Percentiles rank a stretch among this genome's conserved stretches.
Conservation (phyloP, 2,888 invertebrate genomes). For the Coleophora flavipennella region DNA sequence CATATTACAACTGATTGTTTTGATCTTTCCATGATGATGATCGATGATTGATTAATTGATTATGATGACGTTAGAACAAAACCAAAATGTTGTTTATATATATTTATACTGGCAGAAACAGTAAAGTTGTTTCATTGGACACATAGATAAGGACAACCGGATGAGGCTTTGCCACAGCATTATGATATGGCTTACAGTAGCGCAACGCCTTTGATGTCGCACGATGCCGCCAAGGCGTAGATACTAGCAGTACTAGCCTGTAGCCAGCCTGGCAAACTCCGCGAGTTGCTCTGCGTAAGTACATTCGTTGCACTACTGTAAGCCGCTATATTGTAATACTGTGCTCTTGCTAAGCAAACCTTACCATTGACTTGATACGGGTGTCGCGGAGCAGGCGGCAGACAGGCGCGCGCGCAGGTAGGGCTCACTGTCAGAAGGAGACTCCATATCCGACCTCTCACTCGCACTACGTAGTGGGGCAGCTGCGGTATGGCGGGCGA, state of each 20-base stretch:
- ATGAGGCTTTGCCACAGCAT: no score
- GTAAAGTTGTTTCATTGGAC: slow-evolving; percentile 6
- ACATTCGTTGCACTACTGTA: no score
- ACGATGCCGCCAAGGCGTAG: no score
- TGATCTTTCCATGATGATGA: background rate
- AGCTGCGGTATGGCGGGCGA: slow-evolving; percentile 24
- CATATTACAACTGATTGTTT: background rate
- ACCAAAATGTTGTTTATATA: background rate
- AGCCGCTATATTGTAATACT: no score
- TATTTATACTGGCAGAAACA: no score
- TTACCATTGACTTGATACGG: slow-evolving; percentile 67
- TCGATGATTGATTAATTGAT: no score
- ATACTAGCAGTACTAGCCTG: no score
- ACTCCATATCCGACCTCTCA: slow-evolving; percentile 29
- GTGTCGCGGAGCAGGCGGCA: slow-evolving; percentile 50
- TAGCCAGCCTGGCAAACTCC: no score
- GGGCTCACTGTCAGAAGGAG: slow-evolving; percentile 30
- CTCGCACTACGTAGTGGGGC: slow-evolving; percentile 63
- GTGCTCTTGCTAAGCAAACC: slow-evolving; percentile 40
- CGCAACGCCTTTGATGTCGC: no score
- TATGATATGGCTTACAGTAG: no score
- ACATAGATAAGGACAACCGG: slow-evolving; percentile 8
- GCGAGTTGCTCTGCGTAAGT: no score
- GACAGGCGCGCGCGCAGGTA: slow-evolving; percentile 67
- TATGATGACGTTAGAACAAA: background rate